A percentile compares a stretch with the other conserved stretches of the same genome.
Conservation (phyloP, 1,140 invertebrate genomes). For the Polyergus mexicanus region DNA sequence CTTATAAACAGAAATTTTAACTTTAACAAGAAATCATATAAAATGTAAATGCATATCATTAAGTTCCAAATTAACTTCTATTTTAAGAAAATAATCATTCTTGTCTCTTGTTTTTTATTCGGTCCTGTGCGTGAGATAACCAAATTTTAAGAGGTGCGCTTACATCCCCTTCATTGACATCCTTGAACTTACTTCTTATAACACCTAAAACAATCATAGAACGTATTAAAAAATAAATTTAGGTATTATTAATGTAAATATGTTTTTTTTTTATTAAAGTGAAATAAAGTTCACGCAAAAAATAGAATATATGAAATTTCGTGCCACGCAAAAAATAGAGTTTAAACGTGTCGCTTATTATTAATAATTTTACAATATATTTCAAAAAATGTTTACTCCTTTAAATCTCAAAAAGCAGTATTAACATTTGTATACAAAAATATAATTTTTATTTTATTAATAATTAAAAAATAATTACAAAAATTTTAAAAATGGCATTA, state of each 20-base stretch:
- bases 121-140: neutral
- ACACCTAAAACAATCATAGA: constrained; percentile 17
- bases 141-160: neutral
- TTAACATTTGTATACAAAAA: constrained; percentile 4
- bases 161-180: neutral
- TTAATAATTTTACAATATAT: constrained; percentile 3
- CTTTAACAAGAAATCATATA: too few relatives aligned
- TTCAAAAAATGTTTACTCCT: neutral
- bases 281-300: neutral
- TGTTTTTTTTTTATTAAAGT: neutral
- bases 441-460: neutral
- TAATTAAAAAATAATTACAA: neutral
- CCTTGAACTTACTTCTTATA: constrained; percentile 15
- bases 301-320: too few relatives aligned
- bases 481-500: neutral
- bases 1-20: too few relatives aligned
- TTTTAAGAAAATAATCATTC: neutral
- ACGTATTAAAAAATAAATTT: neutral
- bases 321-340: neutral
- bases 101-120: constrained; percentile 17
- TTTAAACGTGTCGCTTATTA: neutral
- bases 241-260: neutral
- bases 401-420: neutral
- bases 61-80: neutral
- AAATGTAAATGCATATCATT: too few relatives aligned